Evolutionary conservation across 64 coral and sea anemone genomes (phyloP).

Genomic region (Acropora yongei): DNA sequence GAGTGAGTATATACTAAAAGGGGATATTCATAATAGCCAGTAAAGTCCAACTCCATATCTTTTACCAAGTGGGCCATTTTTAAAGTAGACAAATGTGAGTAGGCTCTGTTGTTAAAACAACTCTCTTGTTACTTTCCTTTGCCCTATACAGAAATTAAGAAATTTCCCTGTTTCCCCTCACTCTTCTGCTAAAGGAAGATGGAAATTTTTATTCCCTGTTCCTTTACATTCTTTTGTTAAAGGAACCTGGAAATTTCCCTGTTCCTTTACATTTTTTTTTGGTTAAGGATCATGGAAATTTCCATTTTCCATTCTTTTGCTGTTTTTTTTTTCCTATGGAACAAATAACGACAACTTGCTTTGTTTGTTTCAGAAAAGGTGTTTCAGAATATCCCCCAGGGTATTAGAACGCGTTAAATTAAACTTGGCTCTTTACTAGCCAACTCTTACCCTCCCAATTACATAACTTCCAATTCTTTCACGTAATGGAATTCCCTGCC

Average conservation of each 20-base stretch:
- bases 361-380: constrained; percentile 7
- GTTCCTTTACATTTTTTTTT: constrained; percentile 1
- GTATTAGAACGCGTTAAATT: constrained; percentile 10
- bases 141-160: too few species aligned
- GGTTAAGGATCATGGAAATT: constrained; percentile 1
- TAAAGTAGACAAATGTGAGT: constrained; percentile 7
- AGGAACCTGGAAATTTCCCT: constrained; percentile 6
- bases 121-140: too few species aligned
- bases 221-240: constrained; percentile 9
- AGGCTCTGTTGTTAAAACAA: constrained; percentile 1
- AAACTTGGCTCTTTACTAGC: constrained; percentile 10
- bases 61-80: background rate
- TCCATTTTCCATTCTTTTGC: background rate
- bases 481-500: background rate
- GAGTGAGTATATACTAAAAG: too few species aligned
- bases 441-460: background rate
- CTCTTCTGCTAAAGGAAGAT: constrained; percentile 14
- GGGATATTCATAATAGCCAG: too few species aligned
- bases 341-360: constrained; percentile 6
- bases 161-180: background rate
- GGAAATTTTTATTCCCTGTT: constrained; percentile 8
- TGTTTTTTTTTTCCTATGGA: background rate
- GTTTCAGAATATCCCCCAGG: constrained; percentile 7
- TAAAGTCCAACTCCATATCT: background rate
- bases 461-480: constrained; percentile 6